Base-by-base conservation (phyloP, 2,113 vertebrate species). In the Onychorhynchus coronatus region DNA sequence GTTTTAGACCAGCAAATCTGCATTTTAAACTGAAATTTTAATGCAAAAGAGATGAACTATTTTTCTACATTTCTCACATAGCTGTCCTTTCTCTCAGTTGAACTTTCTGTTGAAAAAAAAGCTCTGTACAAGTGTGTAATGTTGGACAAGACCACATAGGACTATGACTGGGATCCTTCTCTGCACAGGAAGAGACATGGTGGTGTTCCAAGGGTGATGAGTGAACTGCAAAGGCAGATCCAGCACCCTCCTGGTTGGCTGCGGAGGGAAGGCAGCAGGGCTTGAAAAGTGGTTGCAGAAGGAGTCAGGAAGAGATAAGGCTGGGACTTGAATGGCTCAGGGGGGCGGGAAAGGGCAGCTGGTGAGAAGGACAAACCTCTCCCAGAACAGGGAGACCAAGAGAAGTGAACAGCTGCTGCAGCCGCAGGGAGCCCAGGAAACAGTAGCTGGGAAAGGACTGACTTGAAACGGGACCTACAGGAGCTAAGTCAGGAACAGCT, bases 361-460 rank as follows among this genome's bases (percentile, higher is more conserved):
- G 81, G 50, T 74, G 71, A 52, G 76, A 71, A 89, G 82, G 68
- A 80, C 50, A 83, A 78, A 49, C 52, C 22, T 92, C 73, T 89
- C 76, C 49, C 68, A 65, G 65, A 52, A 81, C 74, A 63, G 56
- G 20, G 75, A 92, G 91, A 67, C 56, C 70, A 33, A 63, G 79
- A 77, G 55, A 71, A 83, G 22, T 1, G 42, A 96, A 91, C 93
- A 96, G 95, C 96, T 96, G 95, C 85, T 86, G 88, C 62, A 84
- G 75, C 88, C 4, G 0, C 79, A 52, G 93, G 90, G 90, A 96
- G 65, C 72, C 93, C 42, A 2, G 82, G 84, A 80, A 96, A 92
- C 88, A 92, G 93, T 93, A 96, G 92, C 93, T 96, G 95, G 93
- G 96, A 95, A 97, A 95, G 90, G 58, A 27, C 17, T n/a, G 52